Evolutionary conservation across 2,113 vertebrate genomes (phyloP), one percentile per base, ranked within the genome.

Genomic region (Nipponia nippon): DNA sequence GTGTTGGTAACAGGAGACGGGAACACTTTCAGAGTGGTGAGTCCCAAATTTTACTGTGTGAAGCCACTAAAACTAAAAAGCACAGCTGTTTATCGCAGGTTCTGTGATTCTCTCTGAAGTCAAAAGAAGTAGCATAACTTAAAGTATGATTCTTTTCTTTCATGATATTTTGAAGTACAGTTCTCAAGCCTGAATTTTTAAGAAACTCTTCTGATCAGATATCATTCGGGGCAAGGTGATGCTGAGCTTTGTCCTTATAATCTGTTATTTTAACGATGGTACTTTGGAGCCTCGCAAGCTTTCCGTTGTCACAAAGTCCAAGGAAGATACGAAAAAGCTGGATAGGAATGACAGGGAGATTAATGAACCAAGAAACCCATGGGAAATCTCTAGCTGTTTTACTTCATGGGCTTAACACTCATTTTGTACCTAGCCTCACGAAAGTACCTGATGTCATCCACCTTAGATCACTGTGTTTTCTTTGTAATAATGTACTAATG

Each of bases 31-130:
- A 9, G 70, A n/a, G 16, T 5, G 6, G 5, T 1, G 9, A 70
- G 30, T 90, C 38, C 26, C 40, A 56, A 36, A 58, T 73, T 61
- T 69, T 65, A 7, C 36, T n/a, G 3, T 4, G 0, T 14, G 47
- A 83, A 69, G 8, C 10, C 2, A 1, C 3, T 3, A 22, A 85
- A 79, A 36, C 8, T 4, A 25, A 29, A 10, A 81, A 34, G 3
- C 5, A 10, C 13, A 29, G 25, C 16, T 0, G 0, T 61, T 79
- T 46, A 27, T 52, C 53, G 26, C 11, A 13, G 23, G 8, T 38
- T 77, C 58, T 76, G 34, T 70, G 46, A 18, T 83, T 81, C 30
- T 58, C 22, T n/a, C 52, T 25, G 47, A 40, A 93, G 40, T 16
- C 46, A 77, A 32, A 76, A 40, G 30, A 25, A 62, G 46, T 11